Evolutionary conservation across 53 echinoderm and acorn worm genomes (phyloP).

Genomic region (Temnopleurus reevesii): DNA sequence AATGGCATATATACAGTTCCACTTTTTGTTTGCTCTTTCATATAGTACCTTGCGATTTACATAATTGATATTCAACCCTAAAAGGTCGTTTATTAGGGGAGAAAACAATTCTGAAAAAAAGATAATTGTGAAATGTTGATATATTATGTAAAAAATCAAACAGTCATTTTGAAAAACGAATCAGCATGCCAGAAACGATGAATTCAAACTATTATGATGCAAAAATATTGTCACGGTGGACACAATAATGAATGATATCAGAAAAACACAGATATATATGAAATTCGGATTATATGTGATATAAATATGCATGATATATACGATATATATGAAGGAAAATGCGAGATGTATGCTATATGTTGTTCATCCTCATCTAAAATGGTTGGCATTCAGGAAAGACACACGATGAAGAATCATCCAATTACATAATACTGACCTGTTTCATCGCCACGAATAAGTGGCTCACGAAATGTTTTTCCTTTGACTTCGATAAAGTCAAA

Average conservation of each 20-base stretch:
- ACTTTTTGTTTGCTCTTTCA: too few relatives aligned
- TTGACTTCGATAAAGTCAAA: neutral
- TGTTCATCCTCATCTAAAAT: constrained; percentile 46
- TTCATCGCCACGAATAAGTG: neutral
- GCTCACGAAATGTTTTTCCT: neutral
- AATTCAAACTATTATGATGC: neutral
- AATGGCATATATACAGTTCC: neutral
- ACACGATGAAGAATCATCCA: neutral
- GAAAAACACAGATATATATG: neutral
- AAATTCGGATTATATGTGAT: neutral
- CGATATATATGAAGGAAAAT: neutral
- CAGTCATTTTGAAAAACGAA: neutral
- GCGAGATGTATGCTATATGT: constrained; percentile 16
- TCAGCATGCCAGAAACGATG: neutral
- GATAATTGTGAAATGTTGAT: too few relatives aligned
- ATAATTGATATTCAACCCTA: too few relatives aligned
- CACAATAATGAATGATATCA: neutral
- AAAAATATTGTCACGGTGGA: neutral
- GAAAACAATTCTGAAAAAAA: too few relatives aligned
- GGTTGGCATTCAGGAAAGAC: constrained; percentile 40
- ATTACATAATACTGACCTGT: constrained; percentile 28
- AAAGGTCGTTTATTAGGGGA: too few relatives aligned
- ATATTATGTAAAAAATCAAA: too few relatives aligned
- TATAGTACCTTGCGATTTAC: too few relatives aligned
- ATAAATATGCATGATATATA: neutral